Evolutionary conservation across 1,140 invertebrate species (phyloP).

Genomic region (Venturia canescens): DNA sequence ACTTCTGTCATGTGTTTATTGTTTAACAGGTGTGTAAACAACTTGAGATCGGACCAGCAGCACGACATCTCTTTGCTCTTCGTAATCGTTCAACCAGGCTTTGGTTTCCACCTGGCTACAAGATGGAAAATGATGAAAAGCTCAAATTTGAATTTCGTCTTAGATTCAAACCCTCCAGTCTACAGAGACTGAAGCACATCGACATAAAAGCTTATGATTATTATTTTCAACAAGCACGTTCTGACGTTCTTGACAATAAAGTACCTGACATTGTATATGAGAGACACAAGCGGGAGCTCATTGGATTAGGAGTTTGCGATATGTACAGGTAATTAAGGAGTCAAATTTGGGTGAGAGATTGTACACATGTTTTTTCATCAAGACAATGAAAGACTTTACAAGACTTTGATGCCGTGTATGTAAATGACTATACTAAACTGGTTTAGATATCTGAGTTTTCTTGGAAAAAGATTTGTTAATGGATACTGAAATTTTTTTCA

Average conservation of each 20-base stretch:
- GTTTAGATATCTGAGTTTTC: too few species aligned
- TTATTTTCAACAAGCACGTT: slow-evolving; percentile 89
- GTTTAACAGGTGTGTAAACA: slow-evolving; percentile 79
- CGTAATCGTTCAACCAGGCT: slow-evolving; percentile 79
- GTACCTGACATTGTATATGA: slow-evolving; percentile 87
- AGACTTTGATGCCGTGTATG: too few species aligned
- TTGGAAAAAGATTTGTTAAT: too few species aligned
- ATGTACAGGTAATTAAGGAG: slow-evolving; percentile 81
- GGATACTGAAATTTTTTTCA: too few species aligned
- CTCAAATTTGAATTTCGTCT: slow-evolving; percentile 85
- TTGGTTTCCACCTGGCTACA: slow-evolving; percentile 80
- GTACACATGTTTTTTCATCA: slow-evolving; percentile 29
- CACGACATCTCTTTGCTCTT: slow-evolving; percentile 86
- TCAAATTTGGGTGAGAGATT: background rate
- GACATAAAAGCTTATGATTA: slow-evolving; percentile 89
- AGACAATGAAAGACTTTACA: slow-evolving; percentile 21
- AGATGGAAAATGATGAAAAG: slow-evolving; percentile 75
- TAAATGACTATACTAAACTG: too few species aligned
- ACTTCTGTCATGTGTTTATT: slow-evolving; percentile 24
- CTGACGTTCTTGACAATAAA: slow-evolving; percentile 87
- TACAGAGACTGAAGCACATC: slow-evolving; percentile 81
- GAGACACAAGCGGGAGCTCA: slow-evolving; percentile 84
- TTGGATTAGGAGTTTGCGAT: slow-evolving; percentile 90
- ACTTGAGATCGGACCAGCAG: slow-evolving; percentile 85
- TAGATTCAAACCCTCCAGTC: slow-evolving; percentile 84